Base-by-base conservation (phyloP, 1,140 invertebrate genomes). In the Brachionus sp. region DNA sequence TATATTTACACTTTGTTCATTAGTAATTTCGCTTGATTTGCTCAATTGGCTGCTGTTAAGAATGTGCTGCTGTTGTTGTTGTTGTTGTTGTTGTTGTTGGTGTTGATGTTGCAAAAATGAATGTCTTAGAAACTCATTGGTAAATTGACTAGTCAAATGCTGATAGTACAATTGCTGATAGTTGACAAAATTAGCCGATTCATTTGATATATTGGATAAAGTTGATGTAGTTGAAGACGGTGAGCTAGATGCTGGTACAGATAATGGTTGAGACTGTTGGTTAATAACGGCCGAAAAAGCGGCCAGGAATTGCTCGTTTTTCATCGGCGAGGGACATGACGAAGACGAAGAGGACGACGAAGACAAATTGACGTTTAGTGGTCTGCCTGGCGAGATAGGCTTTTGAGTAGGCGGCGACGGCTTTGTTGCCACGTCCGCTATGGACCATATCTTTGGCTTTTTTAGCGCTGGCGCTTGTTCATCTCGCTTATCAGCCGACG, bases 361-460 rank as follows among this genome's bases (percentile, higher is more conserved):
- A 25, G 77, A 80, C 35, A 44, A 35, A 25, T 50, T 80, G 3
- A 44, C 46, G 39, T 80, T 80, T 35, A 80, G 37, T 3, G 16
- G 46, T 37, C 50, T 19, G 25, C n/a, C 50, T 46, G 50, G 50
- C 57, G 42, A 44, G 23, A 29, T 19, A 9, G 35, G 77, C 29
- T 80, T 57, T 0, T 44, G 73, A 44, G 2, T 46, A 0, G 29
- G 29, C 7, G 46, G 53, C n/a, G 50, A 29, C 10, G 80, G 57
- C 16, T 70, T 66, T 7, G 57, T 39, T n/a, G 80, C 80, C 57
- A 82, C 57, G 39, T 82, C 80, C 6, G 80, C 80, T 35, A 82
- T 64, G 9, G 80, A 82, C 80, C 80, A 82, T 33, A 82, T 82
- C 42, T 66, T 82, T n/a, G 80, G 77, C 16, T 80, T 80, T 19